Evolutionary conservation across 1,140 invertebrate species (phyloP), one percentile per base, ranked within the genome.

Genomic region (Monomorium pharaonis): DNA sequence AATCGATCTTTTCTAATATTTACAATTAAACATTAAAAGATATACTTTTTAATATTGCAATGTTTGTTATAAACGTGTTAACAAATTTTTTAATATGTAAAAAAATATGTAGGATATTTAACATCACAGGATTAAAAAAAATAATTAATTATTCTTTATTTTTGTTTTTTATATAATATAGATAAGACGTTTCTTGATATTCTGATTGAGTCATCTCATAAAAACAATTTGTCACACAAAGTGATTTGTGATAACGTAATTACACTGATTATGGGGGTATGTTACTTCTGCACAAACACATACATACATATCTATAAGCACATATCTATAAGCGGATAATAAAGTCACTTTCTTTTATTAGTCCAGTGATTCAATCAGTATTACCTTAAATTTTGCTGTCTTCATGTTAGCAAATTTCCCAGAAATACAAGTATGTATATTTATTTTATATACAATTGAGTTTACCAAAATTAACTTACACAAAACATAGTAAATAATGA

Each of bases 321-420:
- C 7, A 51, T 33, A 63, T 63, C 33, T 27, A 1, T 62, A 62
- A 16, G 33, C n/a, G 10, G 16, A 21, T 44, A 21, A 67, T 14
- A 67, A 67, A 12, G 24, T 60, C 18, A 30, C n/a, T 18, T 69
- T 18, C 24, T n/a, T 9, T 47, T 51, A 47, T 24, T 10, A 96
- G 94, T 97, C 97, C 14, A 97, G 97, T 90, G 97, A 98, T 91
- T 98, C 97, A 54, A 97, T 97, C 0, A 96, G 97, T 0, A 92
- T 96, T 1, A 96, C 95, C 0, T 95, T 96, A 42, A 93, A 94
- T 49, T 97, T 96, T 94, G 95, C 95, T 0, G 89, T 97, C 2
- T 95, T 96, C 21, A 93, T 97, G 30, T 92, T 98, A 1, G 97
- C 96, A 0, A 93, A 90, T 56, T 94, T 97, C 92, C 96, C 96